phyloP scores from a whole-genome alignment of 2,797 vertebrate species.

The Octomys mimax region DNA sequence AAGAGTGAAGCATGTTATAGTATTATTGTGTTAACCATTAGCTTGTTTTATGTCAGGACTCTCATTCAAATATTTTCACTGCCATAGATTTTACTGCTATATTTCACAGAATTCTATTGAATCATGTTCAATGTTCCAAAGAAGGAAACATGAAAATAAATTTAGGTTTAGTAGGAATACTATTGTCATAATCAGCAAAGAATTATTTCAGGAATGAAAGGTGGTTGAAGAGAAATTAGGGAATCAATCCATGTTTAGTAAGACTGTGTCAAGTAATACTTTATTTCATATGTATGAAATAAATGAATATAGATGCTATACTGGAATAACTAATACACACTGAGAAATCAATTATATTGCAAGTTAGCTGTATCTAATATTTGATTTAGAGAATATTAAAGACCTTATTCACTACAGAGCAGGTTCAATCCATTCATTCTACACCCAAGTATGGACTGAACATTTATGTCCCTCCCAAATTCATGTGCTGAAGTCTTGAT shows the following conservation, averaged over 20 bases:
- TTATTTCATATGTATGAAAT: background rate
- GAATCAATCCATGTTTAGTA: background rate
- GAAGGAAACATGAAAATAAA: background rate
- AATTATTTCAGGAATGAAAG: background rate
- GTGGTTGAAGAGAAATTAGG: background rate
- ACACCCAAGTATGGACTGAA: accelerated
- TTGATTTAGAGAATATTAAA: background rate
- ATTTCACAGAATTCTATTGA: background rate
- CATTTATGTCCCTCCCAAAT: background rate
- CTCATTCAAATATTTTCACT: background rate
- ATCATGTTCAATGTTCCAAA: background rate
- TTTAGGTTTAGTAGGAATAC: background rate
- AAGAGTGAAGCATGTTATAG: background rate
- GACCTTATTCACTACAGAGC: background rate
- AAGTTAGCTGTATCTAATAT: background rate
- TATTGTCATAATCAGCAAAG: background rate
- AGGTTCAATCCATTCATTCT: background rate
- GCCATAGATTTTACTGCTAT: background rate
- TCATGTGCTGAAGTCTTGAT: background rate
- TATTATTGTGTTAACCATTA: background rate
- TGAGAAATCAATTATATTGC: background rate
- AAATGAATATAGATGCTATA: background rate
- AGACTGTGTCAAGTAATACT: background rate
- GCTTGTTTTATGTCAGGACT: background rate
- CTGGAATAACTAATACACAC: background rate